Base-by-base conservation (phyloP, 2,888 invertebrate species). In the Drosophila prostipennis region DNA sequence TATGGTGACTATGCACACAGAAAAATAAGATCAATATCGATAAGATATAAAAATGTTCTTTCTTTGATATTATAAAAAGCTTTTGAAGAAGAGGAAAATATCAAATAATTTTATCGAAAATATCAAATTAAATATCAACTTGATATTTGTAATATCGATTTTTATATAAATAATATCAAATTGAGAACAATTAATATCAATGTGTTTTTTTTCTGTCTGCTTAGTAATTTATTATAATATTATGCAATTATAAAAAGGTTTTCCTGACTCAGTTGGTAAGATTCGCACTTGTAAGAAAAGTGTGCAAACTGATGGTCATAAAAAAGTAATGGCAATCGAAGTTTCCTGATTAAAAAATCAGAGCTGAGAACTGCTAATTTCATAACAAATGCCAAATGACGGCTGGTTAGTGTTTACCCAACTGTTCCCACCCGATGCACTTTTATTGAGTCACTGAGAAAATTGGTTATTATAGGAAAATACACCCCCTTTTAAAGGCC, bases 401-500 rank as follows among this genome's bases (percentile, higher is more conserved):
- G 19, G 43, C 3, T 14, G 14, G 37, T 2, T 14, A 39, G 2
- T 76, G 45, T 59, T 16, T 57, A 40, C 1, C 46, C 56, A 79
- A 49, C 63, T 77, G 61, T 59, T 55, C 49, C 40, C 73, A 70
- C 59, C 63, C 60, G 60, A 37, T 70, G 57, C 76, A 70, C 46
- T 34, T 26, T 23, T 59, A 54, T 67, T 80, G 84, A 80, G 67
- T 80, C 80, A 80, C 56, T 48, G 6, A 8, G 6, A 29, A 23
- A 36, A 49, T 14, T 14, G 36, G 57, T 19, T 26, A 49, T 34
- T 13, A 16, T 40, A 48, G 11, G 34, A 32, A 52, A 53, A 29
- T 29, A 29, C 29, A 34, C 34, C 34, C 32, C 34, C 34, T 34
- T 43, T 19, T 36, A 19, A 23, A 53, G 43, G 39, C 37, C 53